A percentile compares a stretch with the other conserved stretches of the same genome.
phyloP scores from a whole-genome alignment of 2,888 invertebrate species.

The Zhengitettix transpicula region DNA sequence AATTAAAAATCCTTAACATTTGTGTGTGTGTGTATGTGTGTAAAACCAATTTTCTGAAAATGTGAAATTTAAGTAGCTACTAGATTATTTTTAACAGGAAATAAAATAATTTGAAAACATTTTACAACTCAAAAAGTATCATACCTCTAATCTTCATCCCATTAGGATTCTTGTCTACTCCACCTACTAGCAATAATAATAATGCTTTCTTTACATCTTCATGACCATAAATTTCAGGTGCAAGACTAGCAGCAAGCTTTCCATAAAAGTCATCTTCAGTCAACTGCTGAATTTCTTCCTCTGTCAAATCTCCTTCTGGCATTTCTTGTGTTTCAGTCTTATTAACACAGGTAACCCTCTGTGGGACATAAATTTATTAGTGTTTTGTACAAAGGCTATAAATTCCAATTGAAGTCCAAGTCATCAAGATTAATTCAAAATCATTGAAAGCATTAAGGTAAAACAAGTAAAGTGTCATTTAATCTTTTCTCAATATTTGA shows the following conservation, averaged over 20 bases:
- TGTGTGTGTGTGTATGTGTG: too few relatives aligned
- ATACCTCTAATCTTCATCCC: conserved; percentile 89
- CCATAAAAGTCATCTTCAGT: conserved; percentile 84
- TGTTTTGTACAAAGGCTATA: too few relatives aligned
- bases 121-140: neutral
- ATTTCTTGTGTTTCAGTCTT: conserved; percentile 62
- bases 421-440: too few relatives aligned
- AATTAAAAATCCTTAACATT: too few relatives aligned
- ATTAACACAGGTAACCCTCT: conserved; percentile 64
- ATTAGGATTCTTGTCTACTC: conserved; percentile 74
- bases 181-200: conserved; percentile 77
- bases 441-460: too few relatives aligned
- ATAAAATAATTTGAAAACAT: too few relatives aligned
- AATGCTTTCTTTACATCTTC: conserved; percentile 96
- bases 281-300: conserved; percentile 64
- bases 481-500: too few relatives aligned
- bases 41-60: too few relatives aligned
- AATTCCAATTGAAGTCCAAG: too few relatives aligned
- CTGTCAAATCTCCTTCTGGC: conserved; percentile 50
- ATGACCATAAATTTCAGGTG: conserved; percentile 98
- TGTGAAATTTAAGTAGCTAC: too few relatives aligned
- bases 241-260: conserved; percentile 79
- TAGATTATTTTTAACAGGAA: too few relatives aligned
- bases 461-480: too few relatives aligned
- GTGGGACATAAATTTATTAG: conserved; percentile 1